Evolutionary conservation across 2,113 vertebrate species (phyloP), one percentile per base, ranked within the genome.

Genomic region (Macquaria australasica): DNA sequence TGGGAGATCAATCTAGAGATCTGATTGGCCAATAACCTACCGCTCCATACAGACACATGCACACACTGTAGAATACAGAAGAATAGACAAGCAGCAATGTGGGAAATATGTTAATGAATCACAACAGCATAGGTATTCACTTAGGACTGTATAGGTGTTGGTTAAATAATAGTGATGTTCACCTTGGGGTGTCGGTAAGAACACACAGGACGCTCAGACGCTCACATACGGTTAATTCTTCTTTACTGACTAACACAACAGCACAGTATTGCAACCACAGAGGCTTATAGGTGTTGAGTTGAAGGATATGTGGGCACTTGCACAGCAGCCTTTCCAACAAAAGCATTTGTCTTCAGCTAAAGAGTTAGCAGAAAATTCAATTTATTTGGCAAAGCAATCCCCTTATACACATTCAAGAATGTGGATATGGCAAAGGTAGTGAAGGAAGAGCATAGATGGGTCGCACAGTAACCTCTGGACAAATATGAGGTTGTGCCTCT

Each of bases 401-500:
- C 56, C 0, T 20, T 12, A n/a, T 9, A 18, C 21, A 45, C n/a
- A 59, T 48, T 3, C n/a, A 37, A 43, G n/a, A 58, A 39, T 66
- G 75, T 41, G 3, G 53, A 64, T 45, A 48, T 16, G 28, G 50
- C 11, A 48, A 56, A 53, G 1, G 14, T 20, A 23, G n/a, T 34
- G 56, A 31, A 23, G 25, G 23, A 10, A 34, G 1, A 74, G 77
- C 69, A 77, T 51, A 53, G 62, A 86, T 53, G 25, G 31, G 59
- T 84, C 74, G 63, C 81, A 71, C 79, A 80, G 89, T 68, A 88
- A 91, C 84, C 60, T 39, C 18, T 58, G 67, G 66, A 88, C 85
- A 78, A 83, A 75, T 12, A 21, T 8, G 45, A 23, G 43, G 63
- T 62, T 25, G 37, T 50, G 62, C 45, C 72, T 74, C 45, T 41